Base-by-base conservation (phyloP, 2,888 invertebrate species). In the Ophion obscuratus region DNA sequence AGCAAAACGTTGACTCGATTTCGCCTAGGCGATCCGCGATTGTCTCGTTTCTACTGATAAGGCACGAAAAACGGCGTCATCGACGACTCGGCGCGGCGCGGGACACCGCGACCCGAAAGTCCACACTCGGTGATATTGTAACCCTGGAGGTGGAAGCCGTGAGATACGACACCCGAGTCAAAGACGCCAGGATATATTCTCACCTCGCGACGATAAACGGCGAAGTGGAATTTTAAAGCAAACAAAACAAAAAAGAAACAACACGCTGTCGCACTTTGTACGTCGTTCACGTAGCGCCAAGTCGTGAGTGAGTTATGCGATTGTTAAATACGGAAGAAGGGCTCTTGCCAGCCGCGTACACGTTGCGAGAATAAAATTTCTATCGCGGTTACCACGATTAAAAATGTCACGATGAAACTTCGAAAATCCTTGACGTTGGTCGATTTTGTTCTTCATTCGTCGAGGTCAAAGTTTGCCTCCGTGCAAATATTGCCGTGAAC, bases 61-160 rank as follows among this genome's bases (percentile, higher is more conserved):
- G 89, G 89, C 91, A 91, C 91, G 91, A 82, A 83, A 62, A 62
- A 83, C 87, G 85, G 87, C 88, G 90, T 90, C 91, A 90, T 90
- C 90, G 87, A 85, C 73, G 83, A 79, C 62, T 81, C 77, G 47
- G 66, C 82, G 57, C 70, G 79, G 17, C 71, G 75, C 44, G 31
- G 31, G 31, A 31, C 31, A 31, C 64, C 71, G 68, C 78, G 81
- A 81, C 76, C 62, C 62, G 79, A 83, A 86, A 84, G 85, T 83
- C 87, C 87, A 88, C 64, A 44, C 87, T 71, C 1, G 83, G 81
- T 83, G 86, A 86, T 87, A 86, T 85, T 87, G 83, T 80, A 81
- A 81, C 77, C 83, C 67, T 88, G 76, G 81, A 84, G 86, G 84
- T 86, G 83, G 53, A 40, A 47, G 59, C 57, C 9, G 62, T 9